Evolutionary conservation across 2,888 invertebrate genomes (phyloP).

Genomic region (Hydrotaea cyrtoneurina): DNA sequence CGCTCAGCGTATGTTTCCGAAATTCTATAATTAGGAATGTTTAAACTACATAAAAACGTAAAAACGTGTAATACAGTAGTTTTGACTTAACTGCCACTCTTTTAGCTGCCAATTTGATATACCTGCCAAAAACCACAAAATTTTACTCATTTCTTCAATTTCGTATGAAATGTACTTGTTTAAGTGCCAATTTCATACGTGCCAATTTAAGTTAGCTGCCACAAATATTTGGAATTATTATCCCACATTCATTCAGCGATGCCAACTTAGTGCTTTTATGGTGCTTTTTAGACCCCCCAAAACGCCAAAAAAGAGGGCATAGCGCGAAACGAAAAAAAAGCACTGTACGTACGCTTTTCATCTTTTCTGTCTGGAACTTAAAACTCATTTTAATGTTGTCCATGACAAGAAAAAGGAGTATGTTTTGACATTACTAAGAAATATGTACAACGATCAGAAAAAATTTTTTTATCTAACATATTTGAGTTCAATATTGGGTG

Average conservation of each 20-base stretch:
- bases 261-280: not conserved
- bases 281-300: not conserved
- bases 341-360: not conserved
- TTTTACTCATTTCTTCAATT: no score
- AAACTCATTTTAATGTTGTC: constrained; percentile 31
- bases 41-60: no score
- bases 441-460: constrained; percentile 39
- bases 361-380: not conserved
- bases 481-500: constrained; percentile 8
- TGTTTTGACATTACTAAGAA: constrained; percentile 8
- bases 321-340: not conserved
- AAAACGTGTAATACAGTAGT: no score
- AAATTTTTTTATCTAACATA: constrained; percentile 38
- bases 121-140: no score
- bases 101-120: no score
- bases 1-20: no score
- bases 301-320: not conserved
- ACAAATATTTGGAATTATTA: no score
- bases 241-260: constrained; percentile 20
- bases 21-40: no score
- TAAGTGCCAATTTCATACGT: no score
- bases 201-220: no score
- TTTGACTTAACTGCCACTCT: no score
- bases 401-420: not conserved
- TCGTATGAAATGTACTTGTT: no score